Evolutionary conservation across 64 coral and sea anemone species (phyloP).

Genomic region (Stichodactyla mertensii): DNA sequence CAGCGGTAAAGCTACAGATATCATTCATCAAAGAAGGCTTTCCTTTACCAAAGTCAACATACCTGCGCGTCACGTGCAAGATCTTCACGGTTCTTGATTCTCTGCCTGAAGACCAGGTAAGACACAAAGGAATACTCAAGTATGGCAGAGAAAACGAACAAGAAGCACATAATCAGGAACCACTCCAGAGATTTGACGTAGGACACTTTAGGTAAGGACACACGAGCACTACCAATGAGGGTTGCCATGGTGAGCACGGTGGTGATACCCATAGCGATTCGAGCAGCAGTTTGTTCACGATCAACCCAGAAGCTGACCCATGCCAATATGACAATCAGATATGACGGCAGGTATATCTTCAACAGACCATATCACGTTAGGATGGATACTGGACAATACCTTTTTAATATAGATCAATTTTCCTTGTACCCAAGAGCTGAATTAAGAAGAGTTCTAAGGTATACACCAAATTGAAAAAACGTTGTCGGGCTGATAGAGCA

Average conservation of each 20-base stretch:
- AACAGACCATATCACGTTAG: background rate
- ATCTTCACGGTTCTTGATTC: constrained; percentile 51
- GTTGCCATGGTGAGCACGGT: constrained; percentile 97
- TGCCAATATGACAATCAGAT: constrained; percentile 69
- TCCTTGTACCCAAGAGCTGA: too few species aligned
- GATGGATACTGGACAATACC: background rate
- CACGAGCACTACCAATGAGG: constrained; percentile 79
- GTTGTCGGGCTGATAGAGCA: too few species aligned
- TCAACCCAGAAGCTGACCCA: constrained; percentile 97
- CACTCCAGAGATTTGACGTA: constrained; percentile 84
- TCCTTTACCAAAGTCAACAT: background rate
- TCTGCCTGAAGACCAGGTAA: constrained; percentile 82
- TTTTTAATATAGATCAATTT: too few species aligned
- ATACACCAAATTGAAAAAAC: too few species aligned
- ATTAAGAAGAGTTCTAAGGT: too few species aligned
- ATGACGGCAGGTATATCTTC: constrained; percentile 83
- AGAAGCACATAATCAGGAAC: constrained; percentile 89
- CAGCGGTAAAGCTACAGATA: too few species aligned
- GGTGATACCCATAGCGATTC: constrained; percentile 91
- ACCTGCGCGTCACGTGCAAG: constrained; percentile 45
- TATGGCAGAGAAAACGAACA: constrained; percentile 86
- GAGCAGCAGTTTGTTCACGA: constrained; percentile 77
- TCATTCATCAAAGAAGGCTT: too few species aligned
- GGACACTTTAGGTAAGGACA: constrained; percentile 81
- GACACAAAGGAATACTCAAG: constrained; percentile 83